These are phyloP conservation scores for Phyllotis vaccarum DNA, from an alignment of 2,797 vertebrate species.

Conservation along the genomic window DNA sequence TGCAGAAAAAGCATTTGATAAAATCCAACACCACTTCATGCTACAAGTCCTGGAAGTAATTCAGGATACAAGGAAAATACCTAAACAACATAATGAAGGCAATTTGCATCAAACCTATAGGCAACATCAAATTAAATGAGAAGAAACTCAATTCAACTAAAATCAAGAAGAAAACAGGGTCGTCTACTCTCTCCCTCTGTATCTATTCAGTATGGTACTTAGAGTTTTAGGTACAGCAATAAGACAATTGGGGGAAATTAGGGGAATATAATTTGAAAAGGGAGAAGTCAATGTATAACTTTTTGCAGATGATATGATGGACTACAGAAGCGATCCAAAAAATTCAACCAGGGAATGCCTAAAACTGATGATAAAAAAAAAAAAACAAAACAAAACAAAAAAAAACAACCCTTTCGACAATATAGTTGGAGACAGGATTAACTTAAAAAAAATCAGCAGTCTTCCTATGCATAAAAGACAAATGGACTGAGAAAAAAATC, in stretches of 20 bases:
- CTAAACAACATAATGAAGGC: neutral
- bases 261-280: neutral
- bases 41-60: too few species aligned
- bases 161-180: too few species aligned
- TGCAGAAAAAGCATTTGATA: neutral
- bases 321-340: neutral
- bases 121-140: too few species aligned
- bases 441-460: neutral
- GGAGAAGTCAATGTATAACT: neutral
- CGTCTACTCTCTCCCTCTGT: too few species aligned
- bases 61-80: neutral
- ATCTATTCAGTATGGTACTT: too few species aligned
- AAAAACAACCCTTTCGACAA: neutral
- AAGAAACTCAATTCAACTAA: too few species aligned
- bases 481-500: too few species aligned
- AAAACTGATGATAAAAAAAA: too few species aligned
- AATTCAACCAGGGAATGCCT: neutral
- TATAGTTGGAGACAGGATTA: neutral
- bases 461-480: neutral
- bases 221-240: too few species aligned
- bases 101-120: too few species aligned
- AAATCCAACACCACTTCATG: neutral
- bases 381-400: too few species aligned
- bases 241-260: too few species aligned
- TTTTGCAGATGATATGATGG: neutral